Conservation (phyloP, 2,113 vertebrate genomes). For the Cyprinodon brontotheroides region DNA sequence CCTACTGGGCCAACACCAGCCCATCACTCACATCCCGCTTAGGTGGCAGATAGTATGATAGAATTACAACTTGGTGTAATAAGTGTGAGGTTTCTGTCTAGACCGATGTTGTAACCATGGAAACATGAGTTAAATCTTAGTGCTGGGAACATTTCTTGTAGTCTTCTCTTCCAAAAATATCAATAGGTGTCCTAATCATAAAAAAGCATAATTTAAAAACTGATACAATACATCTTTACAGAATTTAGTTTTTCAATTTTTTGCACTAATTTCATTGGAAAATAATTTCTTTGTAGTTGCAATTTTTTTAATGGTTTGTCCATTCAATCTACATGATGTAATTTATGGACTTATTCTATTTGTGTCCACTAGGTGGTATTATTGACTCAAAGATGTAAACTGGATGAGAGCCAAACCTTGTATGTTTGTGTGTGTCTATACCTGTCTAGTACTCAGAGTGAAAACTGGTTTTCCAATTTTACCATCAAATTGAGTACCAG, state of each 20-base stretch:
- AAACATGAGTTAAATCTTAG: constrained; percentile 21
- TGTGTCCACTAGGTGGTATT: constrained; percentile 57
- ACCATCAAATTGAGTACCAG: too few species aligned
- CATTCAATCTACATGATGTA: neutral
- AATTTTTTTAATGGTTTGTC: neutral
- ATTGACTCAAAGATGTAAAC: constrained; percentile 18
- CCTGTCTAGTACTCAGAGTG: too few species aligned
- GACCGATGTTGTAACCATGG: constrained; percentile 37
- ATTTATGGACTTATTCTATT: neutral
- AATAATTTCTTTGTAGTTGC: neutral
- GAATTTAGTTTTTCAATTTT: too few species aligned
- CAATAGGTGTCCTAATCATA: neutral
- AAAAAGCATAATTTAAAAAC: neutral
- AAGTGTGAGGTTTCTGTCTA: constrained; percentile 25
- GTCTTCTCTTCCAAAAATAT: neutral
- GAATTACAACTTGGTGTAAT: constrained; percentile 33
- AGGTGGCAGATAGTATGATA: neutral
- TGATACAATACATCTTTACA: neutral
- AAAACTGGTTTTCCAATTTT: too few species aligned
- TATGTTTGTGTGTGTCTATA: too few species aligned
- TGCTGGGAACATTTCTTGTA: neutral
- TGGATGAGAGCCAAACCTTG: too few species aligned
- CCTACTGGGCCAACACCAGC: neutral
- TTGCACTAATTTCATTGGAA: too few species aligned
- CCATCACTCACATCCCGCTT: neutral